phyloP scores from a whole-genome alignment of 2,888 invertebrate genomes.

The Apomyelois bistriatella region DNA sequence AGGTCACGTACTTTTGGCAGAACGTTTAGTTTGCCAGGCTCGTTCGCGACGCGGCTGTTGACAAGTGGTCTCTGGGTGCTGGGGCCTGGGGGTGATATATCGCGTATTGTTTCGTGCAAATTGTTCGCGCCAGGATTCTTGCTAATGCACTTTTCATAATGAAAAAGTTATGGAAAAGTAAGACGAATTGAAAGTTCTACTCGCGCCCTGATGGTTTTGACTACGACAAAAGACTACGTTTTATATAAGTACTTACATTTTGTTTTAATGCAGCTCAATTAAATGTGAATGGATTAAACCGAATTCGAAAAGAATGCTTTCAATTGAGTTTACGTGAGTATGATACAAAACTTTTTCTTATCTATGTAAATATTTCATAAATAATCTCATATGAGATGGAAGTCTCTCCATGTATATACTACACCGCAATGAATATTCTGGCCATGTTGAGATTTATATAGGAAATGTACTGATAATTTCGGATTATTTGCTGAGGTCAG shows the following conservation, averaged over 20 bases:
- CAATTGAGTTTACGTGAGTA: no score
- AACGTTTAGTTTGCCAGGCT: slow-evolving; percentile 61
- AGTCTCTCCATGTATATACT: slow-evolving; percentile 27
- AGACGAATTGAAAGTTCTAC: no score
- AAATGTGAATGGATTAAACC: no score
- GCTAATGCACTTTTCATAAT: neutral
- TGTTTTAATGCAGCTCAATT: no score
- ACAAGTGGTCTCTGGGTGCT: slow-evolving; percentile 48
- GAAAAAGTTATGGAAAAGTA: no score
- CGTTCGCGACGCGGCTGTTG: slow-evolving; percentile 38
- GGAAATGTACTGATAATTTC: slow-evolving; percentile 9
- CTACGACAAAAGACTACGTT: no score
- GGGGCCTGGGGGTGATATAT: no score
- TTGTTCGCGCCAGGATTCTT: neutral
- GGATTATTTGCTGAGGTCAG: slow-evolving; percentile 7
- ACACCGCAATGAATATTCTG: slow-evolving; percentile 7
- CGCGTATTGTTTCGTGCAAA: slow-evolving; percentile 31
- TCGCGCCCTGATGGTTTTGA: no score
- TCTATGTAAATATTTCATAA: no score
- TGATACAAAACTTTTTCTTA: no score
- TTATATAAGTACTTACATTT: no score
- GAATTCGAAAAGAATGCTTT: no score
- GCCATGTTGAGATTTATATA: slow-evolving; percentile 5
- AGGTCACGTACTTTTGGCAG: slow-evolving; percentile 76
- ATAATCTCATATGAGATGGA: slow-evolving; percentile 56